These are phyloP conservation scores for Drosophila kikkawai DNA, from an alignment of 1,140 invertebrate species.

Conservation along the genomic window DNA sequence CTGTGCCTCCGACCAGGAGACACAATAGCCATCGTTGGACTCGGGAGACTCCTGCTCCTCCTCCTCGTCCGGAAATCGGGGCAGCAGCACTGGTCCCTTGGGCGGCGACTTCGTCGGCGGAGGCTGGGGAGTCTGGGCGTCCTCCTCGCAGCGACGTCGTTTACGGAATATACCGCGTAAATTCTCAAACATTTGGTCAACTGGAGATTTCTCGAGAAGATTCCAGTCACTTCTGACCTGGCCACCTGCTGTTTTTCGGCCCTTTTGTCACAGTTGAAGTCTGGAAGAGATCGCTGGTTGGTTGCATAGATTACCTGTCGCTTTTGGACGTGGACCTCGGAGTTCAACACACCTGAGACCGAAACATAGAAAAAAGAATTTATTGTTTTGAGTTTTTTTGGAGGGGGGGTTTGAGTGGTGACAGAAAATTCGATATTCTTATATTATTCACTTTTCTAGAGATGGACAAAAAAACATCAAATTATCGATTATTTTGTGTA, in stretches of 20 bases:
- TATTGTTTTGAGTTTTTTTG: constrained; percentile 27
- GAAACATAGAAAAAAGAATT: constrained; percentile 2
- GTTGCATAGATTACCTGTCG: constrained; percentile 39
- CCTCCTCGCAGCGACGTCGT: constrained; percentile 63
- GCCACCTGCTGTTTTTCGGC: background rate
- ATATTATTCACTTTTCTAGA: constrained; percentile 1
- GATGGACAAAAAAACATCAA: background rate
- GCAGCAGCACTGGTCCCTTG: constrained; percentile 10
- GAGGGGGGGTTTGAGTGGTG: constrained; percentile 26
- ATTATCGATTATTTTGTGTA: background rate
- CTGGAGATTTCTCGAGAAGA: constrained; percentile 27
- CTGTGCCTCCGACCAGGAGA: constrained; percentile 51
- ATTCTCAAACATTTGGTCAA: constrained; percentile 70
- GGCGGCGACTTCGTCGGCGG: background rate
- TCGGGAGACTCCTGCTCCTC: constrained; percentile 6
- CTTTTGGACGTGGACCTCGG: background rate
- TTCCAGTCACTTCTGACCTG: constrained; percentile 41
- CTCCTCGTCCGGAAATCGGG: constrained; percentile 17
- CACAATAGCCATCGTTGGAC: constrained; percentile 22
- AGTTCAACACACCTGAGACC: background rate
- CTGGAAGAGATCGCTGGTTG: constrained; percentile 17
- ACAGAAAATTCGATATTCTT: constrained; percentile 24
- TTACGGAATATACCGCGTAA: constrained; percentile 76
- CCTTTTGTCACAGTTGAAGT: background rate
- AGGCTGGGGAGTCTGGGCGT: constrained; percentile 1